Evolutionary conservation across 2,113 vertebrate genomes (phyloP), one percentile per base, ranked within the genome.

Genomic region (Calonectris borealis): DNA sequence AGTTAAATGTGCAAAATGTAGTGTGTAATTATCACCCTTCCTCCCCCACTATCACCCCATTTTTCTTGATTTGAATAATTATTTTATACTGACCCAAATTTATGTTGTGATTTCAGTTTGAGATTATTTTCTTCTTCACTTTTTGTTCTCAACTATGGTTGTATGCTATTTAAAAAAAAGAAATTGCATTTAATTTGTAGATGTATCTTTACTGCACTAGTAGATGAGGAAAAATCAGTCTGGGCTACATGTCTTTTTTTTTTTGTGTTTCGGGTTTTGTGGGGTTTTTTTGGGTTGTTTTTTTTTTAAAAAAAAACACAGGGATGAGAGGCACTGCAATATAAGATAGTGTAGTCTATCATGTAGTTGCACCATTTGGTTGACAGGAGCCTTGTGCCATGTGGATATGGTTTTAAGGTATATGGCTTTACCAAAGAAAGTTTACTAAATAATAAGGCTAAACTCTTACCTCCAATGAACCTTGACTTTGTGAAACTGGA

Each of bases 161-260:
- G 10, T 62, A 48, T 77, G 25, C 14, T 70, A 51, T 70, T 72
- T 16, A 16, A 44, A n/a, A 9, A 54, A 46, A 48, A n/a, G 1
- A n/a, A 51, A 14, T 5, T 29, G 15, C 7, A 24, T 79, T 77
- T 86, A 34, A 26, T 73, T 20, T 52, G 3, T 21, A 34, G 36
- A 19, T 60, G 5, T 48, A 16, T 66, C 7, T 84, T 62, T 66
- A 46, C 11, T 78, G n/a, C 14, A 38, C 2, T 18, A 26, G 8
- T 73, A 78, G 29, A 48, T 57, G 44, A 70, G 31, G 31, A 65
- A 61, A n/a, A 91, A 40, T 55, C 26, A 38, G 14, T 66, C 36
- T 49, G 27, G 21, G 7, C 27, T 54, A 46, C 19, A 27, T 64
- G 4, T 58, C 32, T 6, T 24, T 1, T 2, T 0, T 6, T 57